phyloP scores from a whole-genome alignment of 2,797 vertebrate genomes.

The Dicrostonyx torquatus region DNA sequence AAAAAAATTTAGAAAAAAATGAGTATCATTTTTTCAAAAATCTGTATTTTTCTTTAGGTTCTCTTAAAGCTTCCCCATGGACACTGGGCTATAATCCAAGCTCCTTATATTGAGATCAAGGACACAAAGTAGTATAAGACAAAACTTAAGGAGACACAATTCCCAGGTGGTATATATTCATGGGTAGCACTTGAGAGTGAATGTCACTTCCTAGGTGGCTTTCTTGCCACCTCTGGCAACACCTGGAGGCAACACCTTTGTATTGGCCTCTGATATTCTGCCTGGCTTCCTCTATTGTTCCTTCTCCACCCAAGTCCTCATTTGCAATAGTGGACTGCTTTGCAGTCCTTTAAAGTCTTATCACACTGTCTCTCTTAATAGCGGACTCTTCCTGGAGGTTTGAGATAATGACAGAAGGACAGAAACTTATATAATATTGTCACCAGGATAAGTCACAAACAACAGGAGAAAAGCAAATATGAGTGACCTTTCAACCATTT shows the following conservation, averaged over 20 bases:
- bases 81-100: background rate
- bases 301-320: background rate
- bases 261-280: background rate
- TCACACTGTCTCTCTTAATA: background rate
- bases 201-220: background rate
- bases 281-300: background rate
- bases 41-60: background rate
- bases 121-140: background rate
- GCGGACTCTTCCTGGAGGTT: background rate
- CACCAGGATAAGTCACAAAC: constrained; percentile 37
- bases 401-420: background rate
- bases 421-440: constrained; percentile 4
- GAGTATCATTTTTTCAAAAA: constrained; percentile 33
- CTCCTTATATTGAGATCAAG: constrained; percentile 15
- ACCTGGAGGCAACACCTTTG: constrained; percentile 8
- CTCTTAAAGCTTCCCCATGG: background rate
- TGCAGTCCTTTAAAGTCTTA: background rate
- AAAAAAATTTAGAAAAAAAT: background rate
- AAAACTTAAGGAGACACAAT: constrained; percentile 25
- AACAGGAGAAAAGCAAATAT: constrained; percentile 5
- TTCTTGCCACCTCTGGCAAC: background rate
- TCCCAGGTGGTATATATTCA: background rate
- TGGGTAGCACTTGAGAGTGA: constrained; percentile 32
- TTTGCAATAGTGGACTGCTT: constrained; percentile 31
- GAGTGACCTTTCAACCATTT: background rate